Conservation (phyloP, 1,140 invertebrate species). For the Neodiprion fabricii region DNA sequence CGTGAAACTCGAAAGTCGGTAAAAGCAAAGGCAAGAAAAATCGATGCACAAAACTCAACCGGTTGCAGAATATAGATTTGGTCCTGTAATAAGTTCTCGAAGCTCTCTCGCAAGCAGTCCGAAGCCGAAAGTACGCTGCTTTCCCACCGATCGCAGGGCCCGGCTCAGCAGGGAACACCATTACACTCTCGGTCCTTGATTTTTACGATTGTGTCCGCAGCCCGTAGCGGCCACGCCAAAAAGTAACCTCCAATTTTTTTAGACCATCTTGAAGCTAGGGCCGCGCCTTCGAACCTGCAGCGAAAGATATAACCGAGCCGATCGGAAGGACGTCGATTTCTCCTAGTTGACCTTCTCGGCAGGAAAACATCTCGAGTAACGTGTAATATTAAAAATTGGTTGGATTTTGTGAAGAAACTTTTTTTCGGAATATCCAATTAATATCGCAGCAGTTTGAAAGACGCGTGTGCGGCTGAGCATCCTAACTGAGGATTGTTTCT, state of each 20-base stretch:
- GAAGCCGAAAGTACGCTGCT: slow-evolving; percentile 21
- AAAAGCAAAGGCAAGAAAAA: background rate
- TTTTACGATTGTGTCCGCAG: slow-evolving; percentile 43
- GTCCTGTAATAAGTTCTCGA: background rate
- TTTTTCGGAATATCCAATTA: too few relatives aligned
- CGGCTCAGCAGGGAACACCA: slow-evolving; percentile 42
- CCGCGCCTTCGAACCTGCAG: background rate
- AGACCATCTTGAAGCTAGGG: background rate
- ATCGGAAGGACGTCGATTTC: background rate
- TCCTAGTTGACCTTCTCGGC: background rate
- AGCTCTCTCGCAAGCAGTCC: background rate
- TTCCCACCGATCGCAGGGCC: slow-evolving; percentile 39
- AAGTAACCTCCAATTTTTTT: slow-evolving; percentile 10
- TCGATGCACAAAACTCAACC: background rate
- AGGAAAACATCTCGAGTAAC: too few relatives aligned
- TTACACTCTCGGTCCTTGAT: slow-evolving; percentile 41
- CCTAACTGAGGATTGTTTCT: background rate
- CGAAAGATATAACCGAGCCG: background rate
- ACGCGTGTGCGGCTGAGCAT: background rate
- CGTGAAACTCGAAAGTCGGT: background rate
- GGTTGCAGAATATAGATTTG: background rate
- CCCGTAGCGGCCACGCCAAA: background rate
- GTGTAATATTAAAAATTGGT: too few relatives aligned
- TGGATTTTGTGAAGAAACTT: too few relatives aligned
- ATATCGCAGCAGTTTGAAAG: too few relatives aligned